Conservation (phyloP, 2,888 invertebrate species). For the Drosophila siamana region DNA sequence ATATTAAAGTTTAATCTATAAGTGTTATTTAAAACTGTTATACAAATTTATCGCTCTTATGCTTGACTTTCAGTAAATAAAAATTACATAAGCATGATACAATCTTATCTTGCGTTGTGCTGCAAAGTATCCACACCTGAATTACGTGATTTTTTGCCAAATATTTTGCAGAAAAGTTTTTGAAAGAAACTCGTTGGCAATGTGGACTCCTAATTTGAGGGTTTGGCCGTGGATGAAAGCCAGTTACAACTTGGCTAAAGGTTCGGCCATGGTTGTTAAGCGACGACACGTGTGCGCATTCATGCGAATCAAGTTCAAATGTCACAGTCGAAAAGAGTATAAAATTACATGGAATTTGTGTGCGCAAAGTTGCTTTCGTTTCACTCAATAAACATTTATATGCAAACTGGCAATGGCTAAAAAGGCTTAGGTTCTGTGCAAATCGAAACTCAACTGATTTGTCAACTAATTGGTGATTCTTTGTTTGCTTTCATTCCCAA, state of each 20-base stretch:
- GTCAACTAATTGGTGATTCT: constrained; percentile 7
- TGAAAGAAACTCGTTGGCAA: constrained; percentile 10
- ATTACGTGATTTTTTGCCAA: background rate
- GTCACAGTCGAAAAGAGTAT: constrained; percentile 29
- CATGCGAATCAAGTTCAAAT: constrained; percentile 57
- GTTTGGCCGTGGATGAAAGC: constrained; percentile 23
- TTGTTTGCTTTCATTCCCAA: background rate
- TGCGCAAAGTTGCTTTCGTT: constrained; percentile 22
- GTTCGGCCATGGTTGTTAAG: constrained; percentile 25
- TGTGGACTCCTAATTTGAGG: constrained; percentile 7
- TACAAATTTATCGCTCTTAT: too few relatives aligned
- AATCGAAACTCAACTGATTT: constrained; percentile 1
- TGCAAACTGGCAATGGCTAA: constrained; percentile 5
- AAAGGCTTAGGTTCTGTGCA: background rate
- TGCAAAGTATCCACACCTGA: background rate
- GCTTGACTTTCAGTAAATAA: background rate
- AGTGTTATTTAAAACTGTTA: too few relatives aligned
- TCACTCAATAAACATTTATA: constrained; percentile 9
- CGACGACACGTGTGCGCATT: constrained; percentile 50
- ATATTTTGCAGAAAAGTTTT: constrained; percentile 6
- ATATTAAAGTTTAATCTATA: too few relatives aligned
- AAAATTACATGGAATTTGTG: constrained; percentile 34
- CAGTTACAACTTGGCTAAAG: constrained; percentile 22
- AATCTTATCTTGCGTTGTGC: too few relatives aligned
- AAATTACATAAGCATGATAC: background rate